Evolutionary conservation across 2,888 invertebrate genomes (phyloP).

Genomic region (Eurytoma californica): DNA sequence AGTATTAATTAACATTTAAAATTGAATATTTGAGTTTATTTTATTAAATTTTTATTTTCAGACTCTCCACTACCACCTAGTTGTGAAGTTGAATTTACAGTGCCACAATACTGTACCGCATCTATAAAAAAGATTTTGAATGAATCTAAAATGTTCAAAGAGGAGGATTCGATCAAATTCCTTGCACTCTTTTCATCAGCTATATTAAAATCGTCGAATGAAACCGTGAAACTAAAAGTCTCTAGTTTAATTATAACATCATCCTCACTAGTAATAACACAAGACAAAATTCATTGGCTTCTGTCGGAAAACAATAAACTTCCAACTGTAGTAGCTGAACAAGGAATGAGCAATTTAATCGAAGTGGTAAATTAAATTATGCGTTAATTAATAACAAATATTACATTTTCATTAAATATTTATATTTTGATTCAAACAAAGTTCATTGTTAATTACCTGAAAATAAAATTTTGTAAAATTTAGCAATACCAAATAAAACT

Average conservation of each 20-base stretch:
- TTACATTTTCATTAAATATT: too few species aligned
- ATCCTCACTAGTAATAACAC: slow-evolving; percentile 74
- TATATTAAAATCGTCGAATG: slow-evolving; percentile 68
- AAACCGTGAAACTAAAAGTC: slow-evolving; percentile 61
- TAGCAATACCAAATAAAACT: slow-evolving; percentile 4
- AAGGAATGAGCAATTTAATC: slow-evolving; percentile 77
- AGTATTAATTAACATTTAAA: neutral
- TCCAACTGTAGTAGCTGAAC: slow-evolving; percentile 71
- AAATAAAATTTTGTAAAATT: slow-evolving; percentile 1
- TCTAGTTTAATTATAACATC: slow-evolving; percentile 68
- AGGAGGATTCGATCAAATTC: slow-evolving; percentile 69
- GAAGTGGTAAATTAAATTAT: slow-evolving; percentile 74
- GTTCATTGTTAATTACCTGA: neutral
- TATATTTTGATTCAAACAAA: too few species aligned
- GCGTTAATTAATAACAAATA: too few species aligned
- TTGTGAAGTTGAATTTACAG: slow-evolving; percentile 73
- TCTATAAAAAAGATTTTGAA: slow-evolving; percentile 66
- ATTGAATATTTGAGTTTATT: neutral
- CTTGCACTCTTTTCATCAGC: slow-evolving; percentile 75
- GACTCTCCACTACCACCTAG: slow-evolving; percentile 74
- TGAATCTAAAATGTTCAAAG: slow-evolving; percentile 67
- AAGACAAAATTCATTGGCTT: slow-evolving; percentile 76
- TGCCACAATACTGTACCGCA: slow-evolving; percentile 68
- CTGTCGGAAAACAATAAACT: slow-evolving; percentile 66
- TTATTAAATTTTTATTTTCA: slow-evolving; percentile 57